Evolutionary conservation across 2,113 vertebrate genomes (phyloP), one percentile per base, ranked within the genome.

Genomic region (Agapornis roseicollis): DNA sequence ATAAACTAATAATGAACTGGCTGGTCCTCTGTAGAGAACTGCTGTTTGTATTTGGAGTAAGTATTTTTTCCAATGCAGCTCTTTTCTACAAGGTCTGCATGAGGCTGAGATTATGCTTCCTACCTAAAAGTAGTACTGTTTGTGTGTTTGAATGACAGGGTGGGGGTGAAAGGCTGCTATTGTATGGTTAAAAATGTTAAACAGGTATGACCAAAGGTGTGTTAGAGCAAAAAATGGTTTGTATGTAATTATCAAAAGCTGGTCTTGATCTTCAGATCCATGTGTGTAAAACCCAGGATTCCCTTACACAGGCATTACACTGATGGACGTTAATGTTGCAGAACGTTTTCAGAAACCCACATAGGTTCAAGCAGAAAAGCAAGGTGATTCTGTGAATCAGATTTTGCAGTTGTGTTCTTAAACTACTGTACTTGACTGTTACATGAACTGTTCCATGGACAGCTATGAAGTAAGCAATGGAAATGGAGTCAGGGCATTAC

Each of bases 41-140:
- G 96, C 94, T 96, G 83, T 79, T 93, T 41, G 58, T 76, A 6
- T 95, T 85, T 87, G 86, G 86, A 81, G 4, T 85, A 69, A 80
- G 66, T 41, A 53, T 85, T 93, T 90, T 88, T 96, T 94, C 90
- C 80, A 68, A 15, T 69, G 94, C 94, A 97, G 90, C 85, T 97
- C 80, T 85, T 95, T 91, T 88, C 91, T 87, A 80, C 87, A 70
- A 82, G 93, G 91, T 89, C 95, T 92, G 95, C 91, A 2, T 65
- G 89, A 93, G 89, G 93, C 95, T 94, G 95, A 97, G 95, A 95
- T 97, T 87, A 95, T 93, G 95, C 89, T 96, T 97, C 95, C 96
- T 94, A 89, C 78, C 77, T 93, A 88, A 56, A 74, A 4, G 10
- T 69, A 90, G 80, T 88, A 86, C 83, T 90, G 80, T 89, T 28